Percentiles rank a stretch among this genome's conserved stretches.
phyloP scores from a whole-genome alignment of 1,140 invertebrate species.

The Formica selysi region DNA sequence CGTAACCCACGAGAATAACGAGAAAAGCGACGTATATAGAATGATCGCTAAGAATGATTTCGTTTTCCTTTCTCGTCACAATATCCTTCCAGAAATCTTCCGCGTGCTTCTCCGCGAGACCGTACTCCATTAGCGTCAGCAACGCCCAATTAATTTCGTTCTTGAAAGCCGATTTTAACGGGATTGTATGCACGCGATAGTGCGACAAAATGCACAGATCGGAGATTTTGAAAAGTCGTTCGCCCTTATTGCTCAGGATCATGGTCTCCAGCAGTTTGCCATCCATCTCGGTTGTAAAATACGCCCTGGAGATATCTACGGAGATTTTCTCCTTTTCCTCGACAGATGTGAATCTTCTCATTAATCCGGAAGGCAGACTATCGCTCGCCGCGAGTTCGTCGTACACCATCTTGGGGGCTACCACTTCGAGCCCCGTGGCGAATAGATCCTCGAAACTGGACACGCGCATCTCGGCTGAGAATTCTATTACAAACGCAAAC shows the following conservation, averaged over 20 bases:
- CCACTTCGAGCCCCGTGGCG: neutral
- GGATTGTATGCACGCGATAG: conserved; percentile 17
- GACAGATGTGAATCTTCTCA: conserved; percentile 6
- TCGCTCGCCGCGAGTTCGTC: neutral
- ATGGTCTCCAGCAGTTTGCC: conserved; percentile 2
- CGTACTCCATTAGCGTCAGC: neutral
- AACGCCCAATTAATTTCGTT: neutral
- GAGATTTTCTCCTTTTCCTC: neutral
- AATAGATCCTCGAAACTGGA: conserved; percentile 44
- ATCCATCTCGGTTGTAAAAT: neutral
- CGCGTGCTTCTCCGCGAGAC: neutral
- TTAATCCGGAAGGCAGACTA: neutral
- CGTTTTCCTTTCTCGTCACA: no score
- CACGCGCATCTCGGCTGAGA: neutral
- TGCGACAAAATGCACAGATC: conserved; percentile 23
- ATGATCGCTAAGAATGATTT: neutral
- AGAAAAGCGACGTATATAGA: neutral
- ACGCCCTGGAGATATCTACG: neutral
- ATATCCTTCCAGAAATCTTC: neutral
- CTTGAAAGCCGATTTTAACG: neutral
- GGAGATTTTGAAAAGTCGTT: conserved; percentile 13
- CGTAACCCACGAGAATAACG: neutral
- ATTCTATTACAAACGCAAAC: conserved; percentile 25
- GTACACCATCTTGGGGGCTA: conserved; percentile 11
- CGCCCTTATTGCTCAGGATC: neutral